Evolutionary conservation across 1,140 invertebrate species (phyloP), one percentile per base, ranked within the genome.

Genomic region (Drosophila sulfurigaster): DNA sequence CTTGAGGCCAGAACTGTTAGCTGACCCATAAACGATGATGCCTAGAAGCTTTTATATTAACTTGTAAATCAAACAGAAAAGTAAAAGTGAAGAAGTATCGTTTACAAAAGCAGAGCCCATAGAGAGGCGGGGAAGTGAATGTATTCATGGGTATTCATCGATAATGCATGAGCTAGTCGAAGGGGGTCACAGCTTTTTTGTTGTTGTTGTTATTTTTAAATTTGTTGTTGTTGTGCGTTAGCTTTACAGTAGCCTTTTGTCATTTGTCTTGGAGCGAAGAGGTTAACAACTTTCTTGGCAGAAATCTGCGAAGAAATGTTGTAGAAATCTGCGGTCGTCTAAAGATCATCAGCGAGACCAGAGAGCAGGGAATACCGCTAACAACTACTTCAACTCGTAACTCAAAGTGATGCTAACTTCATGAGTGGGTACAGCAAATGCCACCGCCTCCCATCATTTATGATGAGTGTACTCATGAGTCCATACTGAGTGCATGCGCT

Each of bases 201-300:
- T 1, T 32, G 6, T 32, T 32, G 5, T 32, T 10, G 7, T 38
- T 38, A 8, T 8, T 10, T 10, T 38, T 38, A 25, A 25, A 25
- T 25, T 25, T 25, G 16, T 25, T 25, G 7, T 38, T 38, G 6
- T 38, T 10, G 35, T 38, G 35, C 35, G 35, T 38, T 10, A 38
- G 30, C 38, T 59, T 48, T 72, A 76, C 74, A 66, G 74, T 76
- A 76, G 74, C 74, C 74, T 75, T 72, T 72, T 76, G 62, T 76
- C 74, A 76, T 76, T 76, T 66, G 43, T 72, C 48, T 72, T 72
- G n/a, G 48, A 38, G 30, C 20, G 41, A 38, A 65, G 57, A 62
- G 74, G 74, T 72, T 72, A 76, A 76, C 69, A 76, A 48, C 69
- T 76, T 76, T 76, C 74, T 73, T 72, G 16, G 57, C 67, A 38